Percentiles rank a stretch among this genome's conserved stretches.
Conservation (phyloP, 2,797 vertebrate species). For the Lacerta bilineata region DNA sequence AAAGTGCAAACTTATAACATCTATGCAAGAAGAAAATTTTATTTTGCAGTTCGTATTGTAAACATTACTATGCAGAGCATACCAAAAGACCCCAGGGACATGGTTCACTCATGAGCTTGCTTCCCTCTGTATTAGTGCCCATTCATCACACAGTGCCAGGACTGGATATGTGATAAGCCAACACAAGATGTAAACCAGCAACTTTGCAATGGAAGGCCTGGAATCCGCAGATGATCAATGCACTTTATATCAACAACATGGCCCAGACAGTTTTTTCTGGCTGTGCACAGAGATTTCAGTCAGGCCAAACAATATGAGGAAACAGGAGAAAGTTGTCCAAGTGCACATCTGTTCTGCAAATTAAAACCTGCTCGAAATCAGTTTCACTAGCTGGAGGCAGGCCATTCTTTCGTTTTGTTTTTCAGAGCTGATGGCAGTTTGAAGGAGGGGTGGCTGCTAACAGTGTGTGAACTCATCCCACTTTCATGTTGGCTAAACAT, state of each 20-base stretch:
- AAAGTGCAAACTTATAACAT: not conserved
- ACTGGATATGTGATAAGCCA: not conserved
- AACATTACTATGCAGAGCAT: slow-evolving; percentile 8
- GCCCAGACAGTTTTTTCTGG: not conserved
- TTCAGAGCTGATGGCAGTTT: slow-evolving; percentile 1
- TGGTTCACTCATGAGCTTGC: slow-evolving; percentile 6
- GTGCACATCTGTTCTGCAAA: slow-evolving; percentile 30
- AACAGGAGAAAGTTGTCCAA: slow-evolving; percentile 19
- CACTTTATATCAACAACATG: not conserved
- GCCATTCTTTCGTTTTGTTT: not conserved
- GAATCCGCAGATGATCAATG: not conserved
- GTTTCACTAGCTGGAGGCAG: slow-evolving; percentile 11
- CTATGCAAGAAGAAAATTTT: not conserved
- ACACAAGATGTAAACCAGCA: not conserved
- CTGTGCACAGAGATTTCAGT: not conserved
- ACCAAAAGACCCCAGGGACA: not conserved
- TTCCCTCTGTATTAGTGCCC: not conserved
- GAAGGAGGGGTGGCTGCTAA: not conserved
- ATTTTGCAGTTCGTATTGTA: not conserved
- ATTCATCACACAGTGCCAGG: not conserved
- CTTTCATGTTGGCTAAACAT: not conserved
- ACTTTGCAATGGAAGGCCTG: slow-evolving; percentile 2
- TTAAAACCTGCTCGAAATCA: slow-evolving; percentile 12
- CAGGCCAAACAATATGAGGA: slow-evolving; percentile 23
- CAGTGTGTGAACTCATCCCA: not conserved